Conservation (phyloP, 1,140 invertebrate species). For the Neodiprion virginianus region DNA sequence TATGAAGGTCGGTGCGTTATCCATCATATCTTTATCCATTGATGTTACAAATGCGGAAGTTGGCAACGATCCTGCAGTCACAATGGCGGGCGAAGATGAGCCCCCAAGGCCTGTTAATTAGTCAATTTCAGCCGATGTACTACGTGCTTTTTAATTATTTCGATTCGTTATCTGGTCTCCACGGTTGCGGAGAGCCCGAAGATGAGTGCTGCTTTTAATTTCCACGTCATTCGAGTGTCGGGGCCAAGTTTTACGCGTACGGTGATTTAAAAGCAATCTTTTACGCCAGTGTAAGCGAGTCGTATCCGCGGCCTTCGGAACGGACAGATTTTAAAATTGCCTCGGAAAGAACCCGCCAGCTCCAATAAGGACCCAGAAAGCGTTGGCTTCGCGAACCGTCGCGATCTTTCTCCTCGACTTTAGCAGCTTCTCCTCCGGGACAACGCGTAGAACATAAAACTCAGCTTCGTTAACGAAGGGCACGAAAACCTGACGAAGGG, state of each 20-base stretch:
- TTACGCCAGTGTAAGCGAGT: not conserved
- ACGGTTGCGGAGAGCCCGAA: not conserved
- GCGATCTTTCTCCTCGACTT: not conserved
- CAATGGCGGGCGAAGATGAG: not conserved
- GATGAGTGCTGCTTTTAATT: not conserved
- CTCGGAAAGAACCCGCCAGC: not conserved
- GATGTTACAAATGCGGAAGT: not conserved
- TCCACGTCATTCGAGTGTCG: not conserved
- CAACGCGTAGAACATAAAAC: not conserved
- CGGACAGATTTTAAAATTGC: not conserved
- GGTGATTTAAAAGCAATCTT: not conserved
- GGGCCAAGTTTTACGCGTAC: not conserved
- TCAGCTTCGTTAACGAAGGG: not conserved
- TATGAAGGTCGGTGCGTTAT: slow-evolving; percentile 2
- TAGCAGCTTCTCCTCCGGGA: not conserved
- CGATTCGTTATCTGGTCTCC: not conserved
- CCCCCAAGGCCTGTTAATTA: not conserved
- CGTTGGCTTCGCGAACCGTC: not conserved
- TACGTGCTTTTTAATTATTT: not conserved
- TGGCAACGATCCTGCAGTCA: not conserved
- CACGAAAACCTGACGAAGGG: not conserved
- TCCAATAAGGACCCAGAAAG: not conserved
- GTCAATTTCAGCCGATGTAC: not conserved
- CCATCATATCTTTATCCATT: not conserved
- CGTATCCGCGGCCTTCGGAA: not conserved